A percentile compares a stretch with the other conserved stretches of the same genome.
These are phyloP conservation scores for Dolichomitus sp. DNA, from an alignment of 2,888 invertebrate genomes.

Conservation along the genomic window DNA sequence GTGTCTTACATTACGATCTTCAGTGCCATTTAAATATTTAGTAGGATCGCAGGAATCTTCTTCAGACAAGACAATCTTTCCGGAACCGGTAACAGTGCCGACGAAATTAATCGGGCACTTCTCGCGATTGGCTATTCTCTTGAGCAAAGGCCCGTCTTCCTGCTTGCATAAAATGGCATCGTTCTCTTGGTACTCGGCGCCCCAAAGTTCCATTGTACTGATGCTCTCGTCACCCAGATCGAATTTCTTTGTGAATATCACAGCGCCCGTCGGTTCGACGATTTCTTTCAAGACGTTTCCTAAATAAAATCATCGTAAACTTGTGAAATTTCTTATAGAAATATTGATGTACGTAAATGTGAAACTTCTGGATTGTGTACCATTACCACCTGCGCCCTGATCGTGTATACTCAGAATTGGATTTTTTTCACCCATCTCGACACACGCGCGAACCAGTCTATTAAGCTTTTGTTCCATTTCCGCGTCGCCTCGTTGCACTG, in stretches of 20 bases:
- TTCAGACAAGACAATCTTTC: slow-evolving; percentile 91
- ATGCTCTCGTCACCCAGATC: slow-evolving; percentile 98
- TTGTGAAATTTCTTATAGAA: neutral
- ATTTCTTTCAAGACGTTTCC: slow-evolving; percentile 98
- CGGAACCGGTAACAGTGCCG: slow-evolving; percentile 96
- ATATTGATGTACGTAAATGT: neutral
- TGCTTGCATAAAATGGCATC: slow-evolving; percentile 94
- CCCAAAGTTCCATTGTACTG: slow-evolving; percentile 98
- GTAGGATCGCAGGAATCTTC: slow-evolving; percentile 87
- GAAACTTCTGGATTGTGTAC: slow-evolving; percentile 74
- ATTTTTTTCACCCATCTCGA: slow-evolving; percentile 93
- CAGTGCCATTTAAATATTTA: slow-evolving; percentile 82
- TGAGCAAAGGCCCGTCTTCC: slow-evolving; percentile 89
- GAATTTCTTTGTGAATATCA: slow-evolving; percentile 95
- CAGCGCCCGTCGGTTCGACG: slow-evolving; percentile 97
- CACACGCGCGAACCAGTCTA: slow-evolving; percentile 96
- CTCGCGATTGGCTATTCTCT: slow-evolving; percentile 93
- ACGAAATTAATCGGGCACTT: slow-evolving; percentile 97
- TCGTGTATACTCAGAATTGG: slow-evolving; percentile 99
- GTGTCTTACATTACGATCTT: slow-evolving; percentile 87
- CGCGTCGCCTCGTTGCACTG: slow-evolving; percentile 98
- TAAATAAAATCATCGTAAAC: slow-evolving; percentile 73
- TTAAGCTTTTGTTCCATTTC: slow-evolving; percentile 99
- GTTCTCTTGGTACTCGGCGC: slow-evolving; percentile 99
- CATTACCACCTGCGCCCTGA: slow-evolving; percentile 99